Evolutionary conservation across 2,797 vertebrate genomes (phyloP), one percentile per base, ranked within the genome.

Genomic region (Tragopan temminckii): DNA sequence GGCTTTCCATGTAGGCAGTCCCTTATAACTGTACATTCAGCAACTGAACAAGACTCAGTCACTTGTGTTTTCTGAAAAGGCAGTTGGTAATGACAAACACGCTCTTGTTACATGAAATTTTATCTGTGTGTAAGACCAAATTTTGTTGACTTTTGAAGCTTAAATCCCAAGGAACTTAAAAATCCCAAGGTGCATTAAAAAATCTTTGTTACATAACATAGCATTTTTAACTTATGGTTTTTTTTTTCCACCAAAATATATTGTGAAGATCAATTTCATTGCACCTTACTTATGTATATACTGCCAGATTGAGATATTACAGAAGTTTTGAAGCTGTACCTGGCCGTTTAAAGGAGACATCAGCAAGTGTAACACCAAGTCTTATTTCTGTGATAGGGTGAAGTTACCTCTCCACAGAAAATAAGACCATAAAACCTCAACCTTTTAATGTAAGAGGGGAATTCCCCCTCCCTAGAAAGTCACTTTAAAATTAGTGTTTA

Each of bases 311-410:
- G 68, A 92, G 29, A n/a, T 45, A 27, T 5, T 38, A 58, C 5
- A 13, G 4, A 46, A 75, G 3, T 71, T 75, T 61, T 82, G 9
- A 62, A 63, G 71, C 5, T n/a, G 2, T 24, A 11, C 36, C 3
- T 38, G 20, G 1, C 3, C 80, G 7, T 85, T 6, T 42, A n/a
- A 25, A 11, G 36, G 25, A 68, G 2, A 61, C 0, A 3, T 24
- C 29, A 80, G 27, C 13, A 91, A 46, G 85, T 43, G 27, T 9
- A 25, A 58, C 15, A 2, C 11, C 38, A 80, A 88, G 16, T 6
- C 62, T 6, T 55, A n/a, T 38, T 91, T 87, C 19, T 59, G 13
- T 66, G 23, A 42, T 15, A 50, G 5, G 38, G 7, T 61, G 23
- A 13, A 55, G 6, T 23, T 45, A 40, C 24, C 11, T 20, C 31